Percentiles rank a stretch among this genome's conserved stretches.
phyloP scores from a whole-genome alignment of 1,140 invertebrate genomes.

The Drosophila pallidifrons region DNA sequence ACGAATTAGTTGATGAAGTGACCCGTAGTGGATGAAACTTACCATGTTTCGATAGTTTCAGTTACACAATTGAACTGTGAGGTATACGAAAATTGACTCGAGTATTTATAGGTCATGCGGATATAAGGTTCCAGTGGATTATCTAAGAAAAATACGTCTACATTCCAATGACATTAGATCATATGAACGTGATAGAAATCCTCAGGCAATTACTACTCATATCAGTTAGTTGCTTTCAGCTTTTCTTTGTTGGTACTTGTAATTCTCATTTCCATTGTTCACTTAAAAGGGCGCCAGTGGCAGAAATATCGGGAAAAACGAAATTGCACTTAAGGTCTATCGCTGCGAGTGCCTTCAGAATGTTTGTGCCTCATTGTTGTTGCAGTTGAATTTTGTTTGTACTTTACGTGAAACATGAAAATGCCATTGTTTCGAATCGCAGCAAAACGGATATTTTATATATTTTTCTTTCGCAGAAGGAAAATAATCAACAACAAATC shows the following conservation, averaged over 20 bases:
- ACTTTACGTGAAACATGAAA: constrained; percentile 76
- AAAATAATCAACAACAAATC: constrained; percentile 29
- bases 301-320: constrained; percentile 65
- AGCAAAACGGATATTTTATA: constrained; percentile 76
- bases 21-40: constrained; percentile 38
- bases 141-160: constrained; percentile 13
- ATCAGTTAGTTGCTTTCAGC: constrained; percentile 33
- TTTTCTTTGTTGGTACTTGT: constrained; percentile 39
- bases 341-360: constrained; percentile 41
- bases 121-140: constrained; percentile 12
- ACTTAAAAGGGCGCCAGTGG: constrained; percentile 73
- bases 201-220: constrained; percentile 29
- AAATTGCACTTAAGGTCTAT: constrained; percentile 78
- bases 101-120: constrained; percentile 55
- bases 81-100: background rate
- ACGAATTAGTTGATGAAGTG: constrained; percentile 17
- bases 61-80: constrained; percentile 64
- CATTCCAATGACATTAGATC: constrained; percentile 41
- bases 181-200: constrained; percentile 8
- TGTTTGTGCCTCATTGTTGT: constrained; percentile 2
- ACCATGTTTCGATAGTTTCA: constrained; percentile 63
- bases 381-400: constrained; percentile 10
- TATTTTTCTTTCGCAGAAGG: constrained; percentile 55
- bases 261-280: constrained; percentile 36
- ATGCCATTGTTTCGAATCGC: constrained; percentile 75